Evolutionary conservation across 2,888 invertebrate species (phyloP).

Genomic region (Scaptomyza polygonia): DNA sequence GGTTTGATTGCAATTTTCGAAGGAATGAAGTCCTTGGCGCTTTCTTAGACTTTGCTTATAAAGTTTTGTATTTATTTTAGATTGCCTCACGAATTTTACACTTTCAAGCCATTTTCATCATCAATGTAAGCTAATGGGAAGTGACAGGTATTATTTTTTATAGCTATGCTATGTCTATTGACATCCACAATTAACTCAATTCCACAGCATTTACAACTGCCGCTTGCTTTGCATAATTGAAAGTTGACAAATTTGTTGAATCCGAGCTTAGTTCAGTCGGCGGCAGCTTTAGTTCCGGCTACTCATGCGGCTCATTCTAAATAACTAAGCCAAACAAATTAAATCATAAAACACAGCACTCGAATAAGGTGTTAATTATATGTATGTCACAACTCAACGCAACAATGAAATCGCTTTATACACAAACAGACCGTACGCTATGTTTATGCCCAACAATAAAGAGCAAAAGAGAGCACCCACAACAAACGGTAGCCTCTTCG

Average conservation of each 20-base stretch:
- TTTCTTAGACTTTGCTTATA: too few species aligned
- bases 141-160: conserved; percentile 4
- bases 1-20: background rate
- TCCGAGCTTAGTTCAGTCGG: conserved; percentile 11
- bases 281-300: conserved; percentile 72
- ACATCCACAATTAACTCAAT: conserved; percentile 29
- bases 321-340: conserved; percentile 68
- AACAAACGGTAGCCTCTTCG: conserved; percentile 74
- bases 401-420: conserved; percentile 66
- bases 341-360: conserved; percentile 54
- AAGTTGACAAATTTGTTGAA: conserved; percentile 21
- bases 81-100: background rate
- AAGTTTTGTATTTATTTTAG: background rate
- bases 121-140: conserved; percentile 3
- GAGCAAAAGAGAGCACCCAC: conserved; percentile 24
- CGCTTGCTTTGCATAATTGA: conserved; percentile 25
- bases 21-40: too few species aligned
- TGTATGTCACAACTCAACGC: conserved; percentile 35
- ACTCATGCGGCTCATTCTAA: conserved; percentile 64
- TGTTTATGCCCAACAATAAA: conserved; percentile 30
- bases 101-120: background rate
- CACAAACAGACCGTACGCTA: conserved; percentile 60
- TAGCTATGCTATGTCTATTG: conserved; percentile 14
- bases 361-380: conserved; percentile 60
- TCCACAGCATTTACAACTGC: conserved; percentile 55